Evolutionary conservation across 1,140 invertebrate genomes (phyloP).

Genomic region (Bombus sylvicola): DNA sequence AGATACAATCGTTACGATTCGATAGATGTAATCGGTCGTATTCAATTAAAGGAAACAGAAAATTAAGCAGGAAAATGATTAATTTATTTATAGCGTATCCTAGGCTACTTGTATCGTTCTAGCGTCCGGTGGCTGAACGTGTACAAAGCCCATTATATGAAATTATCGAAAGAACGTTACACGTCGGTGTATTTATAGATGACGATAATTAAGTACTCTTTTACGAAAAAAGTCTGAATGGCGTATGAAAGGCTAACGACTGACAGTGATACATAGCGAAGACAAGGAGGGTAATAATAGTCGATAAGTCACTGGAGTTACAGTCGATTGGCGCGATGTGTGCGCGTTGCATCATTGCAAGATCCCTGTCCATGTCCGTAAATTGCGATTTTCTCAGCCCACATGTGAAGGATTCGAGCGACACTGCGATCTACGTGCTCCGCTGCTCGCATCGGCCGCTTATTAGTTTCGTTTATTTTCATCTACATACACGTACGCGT

Average conservation of each 20-base stretch:
- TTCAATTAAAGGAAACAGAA: background rate
- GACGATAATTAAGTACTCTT: conserved; percentile 62
- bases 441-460: conserved; percentile 9
- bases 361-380: conserved; percentile 32
- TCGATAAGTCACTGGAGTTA: conserved; percentile 53
- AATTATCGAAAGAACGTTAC: conserved; percentile 57
- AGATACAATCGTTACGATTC: background rate
- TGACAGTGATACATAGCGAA: conserved; percentile 60
- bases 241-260: conserved; percentile 57
- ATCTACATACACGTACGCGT: background rate
- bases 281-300: conserved; percentile 55
- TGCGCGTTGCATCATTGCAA: conserved; percentile 32
- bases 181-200: conserved; percentile 60
- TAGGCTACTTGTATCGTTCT: background rate
- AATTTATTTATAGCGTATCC: background rate
- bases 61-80: background rate
- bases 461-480: background rate
- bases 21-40: background rate
- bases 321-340: conserved; percentile 40
- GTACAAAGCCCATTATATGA: conserved; percentile 54
- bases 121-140: background rate
- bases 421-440: background rate
- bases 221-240: conserved; percentile 50
- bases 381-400: conserved; percentile 47
- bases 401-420: background rate